Conservation (phyloP, 1,140 invertebrate genomes). For the Zaprionus taronus region DNA sequence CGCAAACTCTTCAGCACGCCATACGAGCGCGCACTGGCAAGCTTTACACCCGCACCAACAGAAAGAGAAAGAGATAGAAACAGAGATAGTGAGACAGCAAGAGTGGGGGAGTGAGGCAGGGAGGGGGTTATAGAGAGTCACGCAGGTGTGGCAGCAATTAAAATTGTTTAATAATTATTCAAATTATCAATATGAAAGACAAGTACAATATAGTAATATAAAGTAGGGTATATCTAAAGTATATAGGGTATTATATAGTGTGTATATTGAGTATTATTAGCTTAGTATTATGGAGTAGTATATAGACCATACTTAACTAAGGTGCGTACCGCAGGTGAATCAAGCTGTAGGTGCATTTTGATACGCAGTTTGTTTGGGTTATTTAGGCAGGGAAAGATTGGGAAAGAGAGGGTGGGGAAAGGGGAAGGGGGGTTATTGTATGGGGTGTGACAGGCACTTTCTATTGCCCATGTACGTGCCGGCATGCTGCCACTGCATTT, state of each 20-base stretch:
- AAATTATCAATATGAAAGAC: neutral
- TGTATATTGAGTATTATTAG: neutral
- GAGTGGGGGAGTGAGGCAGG: neutral
- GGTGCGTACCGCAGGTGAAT: constrained; percentile 15
- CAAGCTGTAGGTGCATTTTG: constrained; percentile 22
- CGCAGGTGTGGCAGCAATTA: constrained; percentile 5
- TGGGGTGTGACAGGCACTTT: constrained; percentile 20
- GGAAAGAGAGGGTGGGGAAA: neutral
- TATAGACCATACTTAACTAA: constrained; percentile 5
- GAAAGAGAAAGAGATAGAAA: constrained; percentile 4
- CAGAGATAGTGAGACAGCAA: neutral
- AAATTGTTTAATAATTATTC: constrained; percentile 2
- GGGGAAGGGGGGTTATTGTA: neutral
- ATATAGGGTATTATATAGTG: constrained; percentile 9
- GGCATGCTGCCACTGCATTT: constrained; percentile 18
- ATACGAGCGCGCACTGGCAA: constrained; percentile 69
- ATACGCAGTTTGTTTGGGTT: neutral
- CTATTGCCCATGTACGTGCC: constrained; percentile 37
- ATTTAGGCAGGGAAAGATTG: neutral
- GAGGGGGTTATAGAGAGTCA: neutral
- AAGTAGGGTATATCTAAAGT: constrained; percentile 2
- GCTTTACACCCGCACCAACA: constrained; percentile 51
- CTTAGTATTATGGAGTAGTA: neutral
- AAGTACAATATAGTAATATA: constrained; percentile 3
- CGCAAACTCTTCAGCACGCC: constrained; percentile 71